Percentiles rank a stretch among this genome's conserved stretches.
phyloP scores from a whole-genome alignment of 2,888 invertebrate species.

The Chelonus formosanus region DNA sequence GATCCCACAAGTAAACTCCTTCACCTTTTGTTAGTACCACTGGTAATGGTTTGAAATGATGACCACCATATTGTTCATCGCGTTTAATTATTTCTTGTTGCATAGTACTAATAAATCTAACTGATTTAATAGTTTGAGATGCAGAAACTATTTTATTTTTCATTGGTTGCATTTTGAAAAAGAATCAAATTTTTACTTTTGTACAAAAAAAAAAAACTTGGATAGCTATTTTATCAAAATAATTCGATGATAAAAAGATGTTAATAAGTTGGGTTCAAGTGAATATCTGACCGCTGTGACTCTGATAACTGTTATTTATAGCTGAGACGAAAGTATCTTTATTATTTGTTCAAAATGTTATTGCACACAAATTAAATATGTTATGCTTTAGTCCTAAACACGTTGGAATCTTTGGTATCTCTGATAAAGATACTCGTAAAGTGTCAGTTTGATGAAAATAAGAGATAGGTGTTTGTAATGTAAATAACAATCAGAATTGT shows the following conservation, averaged over 20 bases:
- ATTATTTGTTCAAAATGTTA: too few species aligned
- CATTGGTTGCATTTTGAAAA: conserved; percentile 45
- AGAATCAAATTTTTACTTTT: not conserved
- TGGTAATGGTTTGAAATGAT: conserved; percentile 78
- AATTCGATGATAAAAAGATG: not conserved
- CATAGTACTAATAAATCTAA: conserved; percentile 42
- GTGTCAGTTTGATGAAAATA: not conserved
- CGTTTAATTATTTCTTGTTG: conserved; percentile 64
- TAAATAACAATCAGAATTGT: not conserved
- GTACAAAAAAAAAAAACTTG: conserved; percentile 4
- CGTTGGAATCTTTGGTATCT: too few species aligned
- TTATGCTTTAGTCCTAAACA: too few species aligned
- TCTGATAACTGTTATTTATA: conserved; percentile 15
- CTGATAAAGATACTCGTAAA: not conserved
- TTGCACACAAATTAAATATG: too few species aligned
- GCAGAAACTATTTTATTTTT: conserved; percentile 35
- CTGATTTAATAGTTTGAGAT: conserved; percentile 30
- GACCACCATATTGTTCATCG: conserved; percentile 74
- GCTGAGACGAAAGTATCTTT: too few species aligned
- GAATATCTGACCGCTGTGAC: not conserved
- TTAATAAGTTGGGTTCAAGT: not conserved
- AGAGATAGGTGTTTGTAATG: not conserved
- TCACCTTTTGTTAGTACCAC: conserved; percentile 74
- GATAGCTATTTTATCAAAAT: not conserved
- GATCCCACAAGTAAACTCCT: conserved; percentile 82